Base-by-base conservation (phyloP, 2,797 vertebrate species). In the Dromococcyx pavoninus region DNA sequence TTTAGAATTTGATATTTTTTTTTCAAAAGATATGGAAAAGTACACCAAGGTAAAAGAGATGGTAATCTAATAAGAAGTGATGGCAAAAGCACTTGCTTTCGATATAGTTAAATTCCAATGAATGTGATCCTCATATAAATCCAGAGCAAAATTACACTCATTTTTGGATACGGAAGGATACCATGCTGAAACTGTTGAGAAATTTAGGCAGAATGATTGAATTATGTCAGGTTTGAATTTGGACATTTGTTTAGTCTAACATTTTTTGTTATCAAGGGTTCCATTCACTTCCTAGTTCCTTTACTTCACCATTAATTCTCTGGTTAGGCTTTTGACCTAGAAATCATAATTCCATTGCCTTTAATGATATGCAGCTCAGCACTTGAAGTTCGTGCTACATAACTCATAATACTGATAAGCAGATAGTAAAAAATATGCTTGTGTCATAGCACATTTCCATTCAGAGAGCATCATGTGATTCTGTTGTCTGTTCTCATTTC, bases 221-320 rank as follows among this genome's bases (percentile, higher is more conserved):
- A 65, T 61, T 86, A 50, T n/a, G 61, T 44, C n/a, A 69, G 17
- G 41, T 16, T 80, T 73, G 69, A 92, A 91, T 89, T 48, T 56
- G 19, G 54, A 83, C 39, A n/a, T 69, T 75, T 93, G 73, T 89
- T 95, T 92, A 89, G 79, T 66, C 82, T 92, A 93, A 9, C 28
- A 70, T 73, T 93, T 94, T 94, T 62, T 94, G 89, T 95, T 95
- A 95, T 94, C 89, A 57, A 39, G 35, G 18, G 56, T 94, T 88
- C 82, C 70, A 46, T 15, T 88, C 88, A 27, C 43, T 84, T 91
- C 35, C 37, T 75, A 61, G 85, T 57, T 72, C 48, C 27, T 93
- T 81, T 84, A 46, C 60, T 78, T 85, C 39, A 60, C 1, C 0
- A 35, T 84, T 90, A 66, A 70, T 30, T 76, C 56, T 81, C 51